Evolutionary conservation across 1,140 invertebrate genomes (phyloP).

Genomic region (Triops cancriformis): DNA sequence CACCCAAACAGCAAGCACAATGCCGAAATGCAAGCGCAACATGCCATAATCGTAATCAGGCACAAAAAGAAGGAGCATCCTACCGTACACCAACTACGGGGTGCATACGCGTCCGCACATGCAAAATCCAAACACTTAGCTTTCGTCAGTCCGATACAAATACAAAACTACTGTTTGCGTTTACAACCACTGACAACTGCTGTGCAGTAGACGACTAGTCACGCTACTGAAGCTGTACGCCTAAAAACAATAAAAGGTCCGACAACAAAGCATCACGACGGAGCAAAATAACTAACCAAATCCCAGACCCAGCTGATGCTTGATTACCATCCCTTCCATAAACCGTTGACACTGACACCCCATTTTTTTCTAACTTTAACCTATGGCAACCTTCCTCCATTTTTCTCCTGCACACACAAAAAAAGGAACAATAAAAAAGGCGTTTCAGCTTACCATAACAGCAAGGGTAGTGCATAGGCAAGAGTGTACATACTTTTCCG

Average conservation of each 20-base stretch:
- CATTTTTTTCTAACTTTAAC: conserved; percentile 10
- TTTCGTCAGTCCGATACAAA: not conserved
- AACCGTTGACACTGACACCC: conserved; percentile 3
- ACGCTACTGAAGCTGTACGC: not conserved
- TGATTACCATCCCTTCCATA: not conserved
- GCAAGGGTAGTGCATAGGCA: not conserved
- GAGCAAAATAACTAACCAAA: not conserved
- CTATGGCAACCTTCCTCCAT: not conserved
- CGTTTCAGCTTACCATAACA: conserved; percentile 1
- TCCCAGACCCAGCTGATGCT: conserved; percentile 7
- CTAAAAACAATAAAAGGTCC: not conserved
- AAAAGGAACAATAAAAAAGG: not conserved
- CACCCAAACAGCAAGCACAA: not conserved
- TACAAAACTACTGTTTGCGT: not conserved
- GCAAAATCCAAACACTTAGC: conserved; percentile 1
- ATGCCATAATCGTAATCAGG: not conserved
- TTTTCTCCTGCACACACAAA: not conserved
- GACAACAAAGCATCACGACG: not conserved
- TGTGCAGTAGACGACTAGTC: not conserved
- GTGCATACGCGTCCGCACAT: not conserved
- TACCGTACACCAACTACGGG: not conserved
- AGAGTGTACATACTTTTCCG: not conserved
- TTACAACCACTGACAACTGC: not conserved
- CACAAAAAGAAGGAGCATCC: too few species aligned
- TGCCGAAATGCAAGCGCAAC: not conserved